Conservation (phyloP, 2,797 vertebrate species). For the Gadopsis marmoratus region DNA sequence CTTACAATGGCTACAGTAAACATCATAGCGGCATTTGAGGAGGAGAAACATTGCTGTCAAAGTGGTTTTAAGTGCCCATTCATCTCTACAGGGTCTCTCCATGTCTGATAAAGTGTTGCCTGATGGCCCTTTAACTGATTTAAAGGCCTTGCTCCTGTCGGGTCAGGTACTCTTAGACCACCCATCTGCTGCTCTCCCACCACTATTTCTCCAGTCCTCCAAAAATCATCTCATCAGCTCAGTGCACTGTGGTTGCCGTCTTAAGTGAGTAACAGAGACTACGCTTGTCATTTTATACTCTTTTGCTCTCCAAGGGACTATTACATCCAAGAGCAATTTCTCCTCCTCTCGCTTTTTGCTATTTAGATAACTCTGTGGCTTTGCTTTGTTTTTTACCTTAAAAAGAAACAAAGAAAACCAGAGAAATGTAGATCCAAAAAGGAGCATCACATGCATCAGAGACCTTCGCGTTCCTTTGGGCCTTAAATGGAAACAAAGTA, state of each 20-base stretch:
- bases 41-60: constrained; percentile 30
- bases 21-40: constrained; percentile 19
- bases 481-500: constrained; percentile 65
- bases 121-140: constrained; percentile 68
- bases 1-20: constrained; percentile 27
- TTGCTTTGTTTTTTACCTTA: constrained; percentile 27
- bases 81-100: constrained; percentile 42
- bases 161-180: constrained; percentile 68
- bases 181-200: constrained; percentile 48
- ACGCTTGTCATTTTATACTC: constrained; percentile 46
- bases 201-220: constrained; percentile 44
- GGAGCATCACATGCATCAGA: constrained; percentile 40
- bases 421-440: constrained; percentile 34
- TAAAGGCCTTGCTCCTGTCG: constrained; percentile 53
- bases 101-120: constrained; percentile 52
- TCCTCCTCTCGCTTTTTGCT: constrained; percentile 25
- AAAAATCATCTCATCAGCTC: constrained; percentile 69
- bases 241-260: constrained; percentile 39
- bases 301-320: constrained; percentile 50
- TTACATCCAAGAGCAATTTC: constrained; percentile 53
- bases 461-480: constrained; percentile 45
- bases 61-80: constrained; percentile 40
- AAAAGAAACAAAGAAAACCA: constrained; percentile 33
- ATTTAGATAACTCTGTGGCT: constrained; percentile 32
- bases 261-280: constrained; percentile 57